Base-by-base conservation (phyloP, 2,797 vertebrate genomes). In the Manis javanica region DNA sequence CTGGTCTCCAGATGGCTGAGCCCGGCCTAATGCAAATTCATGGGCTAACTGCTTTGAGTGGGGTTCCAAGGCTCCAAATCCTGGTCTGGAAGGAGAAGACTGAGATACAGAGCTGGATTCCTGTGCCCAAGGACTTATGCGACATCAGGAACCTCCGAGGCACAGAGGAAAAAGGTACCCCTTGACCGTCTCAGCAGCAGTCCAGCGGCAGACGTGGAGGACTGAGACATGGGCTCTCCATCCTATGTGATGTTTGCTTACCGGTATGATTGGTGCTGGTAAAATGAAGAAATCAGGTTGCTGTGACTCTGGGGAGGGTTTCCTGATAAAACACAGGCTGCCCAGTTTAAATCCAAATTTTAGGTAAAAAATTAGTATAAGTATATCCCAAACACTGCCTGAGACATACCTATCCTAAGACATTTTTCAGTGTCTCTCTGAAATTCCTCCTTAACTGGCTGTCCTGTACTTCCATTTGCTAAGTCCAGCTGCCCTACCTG, bases 101-200 rank as follows among this genome's bases (percentile, higher is more conserved):
- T 23, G 42, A 84, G 55, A 37, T 3, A 8, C 21, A 31, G 24
- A 61, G 21, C 2, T 55, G 42, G n/a, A 2, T 7, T 53, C 14
- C 42, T 6, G 15, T 21, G 14, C 14, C 4, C 5, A 0, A 15
- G 15, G 16, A 18, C 3, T 39, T 72, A 15, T 11, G 8, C 31
- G n/a, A 83, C 21, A n/a, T 42, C 18, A 55, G 53, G 53, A 57
- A 24, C 21, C 12, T 16, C 39, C 21, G 2, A 19, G n/a, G 26
- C 46, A 46, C 46, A 46, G 46, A 3, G 49, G 15, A 71, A 39
- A 29, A 51, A 72, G 26, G 39, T 51, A 59, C 4, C 21, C 31
- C 0, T 29, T 10, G 14, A 53, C 3, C 3, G 13, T 59, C 7
- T 9, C 12, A 34, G 24, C 19, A n/a, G 14, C 0, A 1, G 8